phyloP scores from a whole-genome alignment of 1,140 invertebrate species.

The Metaphire vulgaris region DNA sequence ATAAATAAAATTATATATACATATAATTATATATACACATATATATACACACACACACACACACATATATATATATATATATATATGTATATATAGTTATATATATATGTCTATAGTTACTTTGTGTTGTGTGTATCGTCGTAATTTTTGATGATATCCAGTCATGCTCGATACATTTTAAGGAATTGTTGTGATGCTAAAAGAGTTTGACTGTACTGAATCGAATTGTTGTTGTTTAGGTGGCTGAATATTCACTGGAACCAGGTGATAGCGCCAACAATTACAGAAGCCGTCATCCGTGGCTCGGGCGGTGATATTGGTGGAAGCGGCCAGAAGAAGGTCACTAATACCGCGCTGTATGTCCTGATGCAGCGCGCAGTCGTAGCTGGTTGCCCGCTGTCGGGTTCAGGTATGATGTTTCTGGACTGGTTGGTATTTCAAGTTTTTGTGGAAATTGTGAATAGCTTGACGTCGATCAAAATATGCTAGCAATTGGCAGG shows the following conservation, averaged over 20 bases:
- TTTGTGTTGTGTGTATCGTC: too few relatives aligned
- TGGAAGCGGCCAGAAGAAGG: constrained; percentile 44
- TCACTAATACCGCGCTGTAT: constrained; percentile 48
- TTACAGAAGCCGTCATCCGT: constrained; percentile 40
- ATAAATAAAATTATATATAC: too few relatives aligned
- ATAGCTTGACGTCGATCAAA: background rate
- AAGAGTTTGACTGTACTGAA: too few relatives aligned
- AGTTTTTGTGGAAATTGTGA: background rate
- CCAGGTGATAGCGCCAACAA: constrained; percentile 40
- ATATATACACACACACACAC: too few relatives aligned
- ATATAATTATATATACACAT: too few relatives aligned
- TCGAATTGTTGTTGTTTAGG: constrained; percentile 35
- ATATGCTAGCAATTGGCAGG: background rate
- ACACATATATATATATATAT: too few relatives aligned
- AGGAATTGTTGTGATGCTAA: too few relatives aligned
- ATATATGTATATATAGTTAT: too few relatives aligned
- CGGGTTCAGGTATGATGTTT: constrained; percentile 38
- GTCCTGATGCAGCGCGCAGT: constrained; percentile 48
- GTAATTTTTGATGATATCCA: too few relatives aligned
- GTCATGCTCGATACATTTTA: too few relatives aligned
- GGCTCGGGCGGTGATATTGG: constrained; percentile 37
- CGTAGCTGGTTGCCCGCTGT: constrained; percentile 45
- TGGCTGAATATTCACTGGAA: constrained; percentile 48
- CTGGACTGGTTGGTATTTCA: background rate
- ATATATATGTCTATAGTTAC: too few relatives aligned